These are phyloP conservation scores for Sipha maydis DNA, from an alignment of 2,888 invertebrate species.

Conservation along the genomic window DNA sequence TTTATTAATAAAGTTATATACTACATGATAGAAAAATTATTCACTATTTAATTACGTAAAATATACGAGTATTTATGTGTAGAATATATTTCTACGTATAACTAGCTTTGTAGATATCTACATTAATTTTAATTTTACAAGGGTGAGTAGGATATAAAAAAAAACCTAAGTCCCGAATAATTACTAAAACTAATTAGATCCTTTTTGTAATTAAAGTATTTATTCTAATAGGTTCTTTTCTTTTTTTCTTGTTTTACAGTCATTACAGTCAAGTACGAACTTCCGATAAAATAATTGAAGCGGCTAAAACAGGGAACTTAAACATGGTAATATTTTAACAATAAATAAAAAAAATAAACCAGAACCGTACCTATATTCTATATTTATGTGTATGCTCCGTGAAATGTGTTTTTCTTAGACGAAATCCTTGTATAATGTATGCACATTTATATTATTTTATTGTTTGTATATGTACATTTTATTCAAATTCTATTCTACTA, in stretches of 20 bases:
- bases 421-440: background rate
- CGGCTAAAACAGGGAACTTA: conserved; percentile 85
- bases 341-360: conserved; percentile 10
- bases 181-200: conserved; percentile 3
- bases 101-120: no score
- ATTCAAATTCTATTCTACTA: conserved; percentile 10
- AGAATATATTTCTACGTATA: no score
- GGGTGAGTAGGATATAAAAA: no score
- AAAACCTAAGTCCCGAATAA: background rate
- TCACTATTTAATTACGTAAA: background rate
- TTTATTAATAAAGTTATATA: background rate
- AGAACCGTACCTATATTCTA: background rate
- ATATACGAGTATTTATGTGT: background rate
- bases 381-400: background rate
- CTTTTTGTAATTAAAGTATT: conserved; percentile 14
- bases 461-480: background rate
- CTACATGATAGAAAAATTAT: background rate
- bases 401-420: background rate
- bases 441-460: background rate
- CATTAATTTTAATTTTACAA: background rate
- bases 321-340: conserved; percentile 73
- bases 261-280: conserved; percentile 80
- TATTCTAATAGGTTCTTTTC: background rate
- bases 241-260: conserved; percentile 42
- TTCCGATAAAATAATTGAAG: conserved; percentile 82